phyloP scores from a whole-genome alignment of 2,888 invertebrate genomes.

The Diaperis boleti region DNA sequence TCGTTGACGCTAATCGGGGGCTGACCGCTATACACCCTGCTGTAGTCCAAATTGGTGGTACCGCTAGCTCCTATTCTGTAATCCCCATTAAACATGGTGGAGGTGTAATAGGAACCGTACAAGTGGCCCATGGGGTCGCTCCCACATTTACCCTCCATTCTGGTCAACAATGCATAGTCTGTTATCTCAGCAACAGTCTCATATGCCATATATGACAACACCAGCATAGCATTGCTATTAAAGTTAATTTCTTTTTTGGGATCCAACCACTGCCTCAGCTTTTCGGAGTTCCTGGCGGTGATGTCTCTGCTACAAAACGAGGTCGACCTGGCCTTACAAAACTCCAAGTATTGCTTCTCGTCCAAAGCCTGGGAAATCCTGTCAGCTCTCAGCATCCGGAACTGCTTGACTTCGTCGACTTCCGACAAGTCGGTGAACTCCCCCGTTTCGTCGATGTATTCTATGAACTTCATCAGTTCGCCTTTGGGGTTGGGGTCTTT shows the following conservation, averaged over 20 bases:
- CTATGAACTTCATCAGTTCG: conserved; percentile 68
- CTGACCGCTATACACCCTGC: conserved; percentile 75
- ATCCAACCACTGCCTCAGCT: conserved; percentile 75
- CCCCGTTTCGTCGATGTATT: conserved; percentile 70
- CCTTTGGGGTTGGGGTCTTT: conserved; percentile 67
- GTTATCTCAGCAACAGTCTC: conserved; percentile 92
- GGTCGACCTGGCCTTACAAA: conserved; percentile 81
- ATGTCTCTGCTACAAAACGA: conserved; percentile 71
- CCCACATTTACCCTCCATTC: conserved; percentile 79
- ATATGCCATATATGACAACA: conserved; percentile 87
- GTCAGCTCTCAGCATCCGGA: conserved; percentile 74
- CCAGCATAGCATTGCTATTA: conserved; percentile 76
- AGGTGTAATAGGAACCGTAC: conserved; percentile 75
- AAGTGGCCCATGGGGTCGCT: conserved; percentile 80
- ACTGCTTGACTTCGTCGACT: conserved; percentile 71
- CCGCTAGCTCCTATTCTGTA: conserved; percentile 63
- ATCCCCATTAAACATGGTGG: conserved; percentile 71
- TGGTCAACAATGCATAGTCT: conserved; percentile 84
- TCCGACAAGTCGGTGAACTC: conserved; percentile 69
- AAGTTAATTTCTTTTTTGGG: conserved; percentile 74
- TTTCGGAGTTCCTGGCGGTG: conserved; percentile 60
- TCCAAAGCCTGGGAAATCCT: conserved; percentile 71
- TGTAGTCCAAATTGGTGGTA: conserved; percentile 60
- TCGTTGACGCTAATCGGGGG: conserved; percentile 83
- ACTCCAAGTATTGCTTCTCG: conserved; percentile 79